A percentile compares a stretch with the other conserved stretches of the same genome.
phyloP scores from a whole-genome alignment of 2,888 invertebrate genomes.

The Atrina japonica region DNA sequence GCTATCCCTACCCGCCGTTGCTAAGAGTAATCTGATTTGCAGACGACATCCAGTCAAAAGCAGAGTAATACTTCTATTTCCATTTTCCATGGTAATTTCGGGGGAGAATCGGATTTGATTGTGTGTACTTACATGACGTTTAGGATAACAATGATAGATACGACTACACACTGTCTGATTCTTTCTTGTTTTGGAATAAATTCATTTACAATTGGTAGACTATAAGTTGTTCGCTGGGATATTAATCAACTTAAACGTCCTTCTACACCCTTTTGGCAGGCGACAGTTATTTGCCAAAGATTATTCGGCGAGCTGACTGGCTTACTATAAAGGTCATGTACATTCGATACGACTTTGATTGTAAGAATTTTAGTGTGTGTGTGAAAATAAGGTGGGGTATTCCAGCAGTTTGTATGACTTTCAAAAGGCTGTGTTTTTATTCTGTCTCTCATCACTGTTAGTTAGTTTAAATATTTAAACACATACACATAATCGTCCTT shows the following conservation, averaged over 20 bases:
- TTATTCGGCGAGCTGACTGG: conserved; percentile 5
- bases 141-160: background rate
- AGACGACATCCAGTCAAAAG: too few species aligned
- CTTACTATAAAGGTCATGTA: conserved; percentile 1
- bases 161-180: conserved; percentile 1
- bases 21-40: too few species aligned
- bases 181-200: background rate
- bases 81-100: too few species aligned
- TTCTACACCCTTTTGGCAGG: conserved; percentile 15
- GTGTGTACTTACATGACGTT: too few species aligned
- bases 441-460: too few species aligned
- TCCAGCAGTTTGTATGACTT: too few species aligned
- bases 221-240: background rate
- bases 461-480: too few species aligned
- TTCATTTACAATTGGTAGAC: background rate
- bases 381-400: background rate
- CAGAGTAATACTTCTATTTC: too few species aligned
- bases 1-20: too few species aligned
- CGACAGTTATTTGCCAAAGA: conserved; percentile 28
- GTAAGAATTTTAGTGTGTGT: background rate
- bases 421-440: too few species aligned
- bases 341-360: conserved; percentile 23
- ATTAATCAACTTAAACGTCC: conserved; percentile 19
- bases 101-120: too few species aligned
- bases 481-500: too few species aligned